Evolutionary conservation across 2,113 vertebrate genomes (phyloP).

Genomic region (Oceanites oceanicus): DNA sequence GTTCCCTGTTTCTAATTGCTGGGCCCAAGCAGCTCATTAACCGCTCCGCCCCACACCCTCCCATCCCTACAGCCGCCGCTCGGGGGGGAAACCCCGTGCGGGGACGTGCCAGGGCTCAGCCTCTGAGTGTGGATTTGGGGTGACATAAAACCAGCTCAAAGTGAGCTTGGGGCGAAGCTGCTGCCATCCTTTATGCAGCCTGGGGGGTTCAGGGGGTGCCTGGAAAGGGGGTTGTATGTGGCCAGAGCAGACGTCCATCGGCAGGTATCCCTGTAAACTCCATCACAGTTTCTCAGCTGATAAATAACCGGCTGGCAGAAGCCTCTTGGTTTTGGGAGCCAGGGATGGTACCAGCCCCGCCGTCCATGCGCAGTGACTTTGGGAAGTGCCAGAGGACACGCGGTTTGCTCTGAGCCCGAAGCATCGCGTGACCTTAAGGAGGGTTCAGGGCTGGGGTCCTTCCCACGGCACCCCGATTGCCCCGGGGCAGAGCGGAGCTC

Average conservation of each 20-base stretch:
- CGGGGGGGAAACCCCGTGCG: accelerated
- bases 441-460: not conserved
- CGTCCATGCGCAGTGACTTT: accelerated
- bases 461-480: not conserved
- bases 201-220: not conserved
- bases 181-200: not conserved
- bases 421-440: accelerated
- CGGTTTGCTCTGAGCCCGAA: not conserved
- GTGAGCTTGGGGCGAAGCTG: not conserved
- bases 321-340: not conserved
- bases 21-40: conserved; percentile 13
- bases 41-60: not conserved
- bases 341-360: accelerated
- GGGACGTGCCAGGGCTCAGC: not conserved
- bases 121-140: not conserved
- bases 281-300: not conserved
- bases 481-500: not conserved
- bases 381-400: accelerated
- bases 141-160: not conserved
- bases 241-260: not conserved
- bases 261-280: not conserved
- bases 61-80: not conserved
- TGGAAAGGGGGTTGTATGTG: accelerated
- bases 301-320: not conserved
- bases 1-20: not conserved